Evolutionary conservation across 2,888 invertebrate genomes (phyloP), one percentile per base, ranked within the genome.

Genomic region (Deilephila elpenor): DNA sequence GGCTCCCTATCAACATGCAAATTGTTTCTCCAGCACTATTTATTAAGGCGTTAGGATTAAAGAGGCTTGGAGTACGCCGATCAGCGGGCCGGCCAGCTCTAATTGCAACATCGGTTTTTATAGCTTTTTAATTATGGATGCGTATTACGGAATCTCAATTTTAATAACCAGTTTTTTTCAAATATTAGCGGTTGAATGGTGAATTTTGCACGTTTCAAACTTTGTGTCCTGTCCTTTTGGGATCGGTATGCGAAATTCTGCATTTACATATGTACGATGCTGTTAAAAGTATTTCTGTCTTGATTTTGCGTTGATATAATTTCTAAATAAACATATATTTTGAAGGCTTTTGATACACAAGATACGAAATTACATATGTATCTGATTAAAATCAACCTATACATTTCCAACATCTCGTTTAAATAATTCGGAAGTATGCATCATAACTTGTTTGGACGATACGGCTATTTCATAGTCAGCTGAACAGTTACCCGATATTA

Each of bases 1-100:
- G 78, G 83, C 81, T 83, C 84, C 83, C 86, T 86, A 91, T 91
- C 88, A 88, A 89, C 87, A 93, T 92, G 89, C 86, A 91, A 92
- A 93, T 91, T 84, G 85, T 86, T 86, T 86, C 79, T 80, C 76
- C 77, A 78, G 75, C 75, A 75, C 74, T 70, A 74, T 75, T 73
- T 84, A 86, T 86, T 83, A 83, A 86, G 81, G 86, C 82, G 84
- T 89, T 88, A 87, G 85, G 82, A 86, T 86, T 84, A 84, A 86
- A 84, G 80, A 78, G 75, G 73, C 76, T 70, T 62, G 71, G 51
- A 70, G 53, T 56, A 51, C 37, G 61, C 62, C 71, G 61, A 74
- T 67, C 60, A 73, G 25, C 25, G 67, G 71, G 70, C 74, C 53
- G 59, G 64, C 70, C 75, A 73, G 67, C 64, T 77, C 74, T 79